Conservation (phyloP, 1,140 invertebrate species). For the Pteromalus puparum region DNA sequence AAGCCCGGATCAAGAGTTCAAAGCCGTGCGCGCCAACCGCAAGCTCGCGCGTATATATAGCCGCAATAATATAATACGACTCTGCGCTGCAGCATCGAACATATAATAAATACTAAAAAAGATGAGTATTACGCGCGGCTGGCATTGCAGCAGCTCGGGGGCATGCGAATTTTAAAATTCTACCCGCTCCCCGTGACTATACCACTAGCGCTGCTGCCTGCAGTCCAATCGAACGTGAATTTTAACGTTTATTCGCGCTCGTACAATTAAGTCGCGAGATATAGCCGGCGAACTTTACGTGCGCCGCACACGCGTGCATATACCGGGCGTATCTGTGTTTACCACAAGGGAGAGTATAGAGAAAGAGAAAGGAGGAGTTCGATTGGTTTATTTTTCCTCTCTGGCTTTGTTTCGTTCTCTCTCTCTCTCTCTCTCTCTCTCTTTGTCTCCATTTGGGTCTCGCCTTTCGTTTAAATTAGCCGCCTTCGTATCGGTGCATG, state of each 20-base stretch:
- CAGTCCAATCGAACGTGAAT: constrained; percentile 30
- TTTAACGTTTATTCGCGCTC: constrained; percentile 29
- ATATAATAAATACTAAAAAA: not conserved
- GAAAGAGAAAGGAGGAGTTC: not conserved
- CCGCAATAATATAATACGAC: not conserved
- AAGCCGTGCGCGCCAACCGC: not conserved
- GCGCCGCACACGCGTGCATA: not conserved
- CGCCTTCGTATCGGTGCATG: not conserved
- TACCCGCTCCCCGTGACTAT: not conserved
- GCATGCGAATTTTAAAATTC: constrained; percentile 23
- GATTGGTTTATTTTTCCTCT: constrained; percentile 33
- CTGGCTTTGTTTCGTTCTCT: constrained; percentile 8
- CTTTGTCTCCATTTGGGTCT: not conserved
- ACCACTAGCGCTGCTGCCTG: no score
- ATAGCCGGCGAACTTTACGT: constrained; percentile 14
- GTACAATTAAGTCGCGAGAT: constrained; percentile 26
- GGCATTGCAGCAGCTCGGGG: not conserved
- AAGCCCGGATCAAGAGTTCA: not conserved
- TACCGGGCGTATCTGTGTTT: not conserved
- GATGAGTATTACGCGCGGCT: not conserved
- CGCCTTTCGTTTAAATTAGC: constrained; percentile 45
- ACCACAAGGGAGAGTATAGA: constrained; percentile 26
- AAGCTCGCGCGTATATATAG: not conserved
- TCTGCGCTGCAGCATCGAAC: not conserved
- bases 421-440: not conserved